These are phyloP conservation scores for Phaetusa simplex DNA, from an alignment of 2,113 vertebrate species.

Conservation along the genomic window DNA sequence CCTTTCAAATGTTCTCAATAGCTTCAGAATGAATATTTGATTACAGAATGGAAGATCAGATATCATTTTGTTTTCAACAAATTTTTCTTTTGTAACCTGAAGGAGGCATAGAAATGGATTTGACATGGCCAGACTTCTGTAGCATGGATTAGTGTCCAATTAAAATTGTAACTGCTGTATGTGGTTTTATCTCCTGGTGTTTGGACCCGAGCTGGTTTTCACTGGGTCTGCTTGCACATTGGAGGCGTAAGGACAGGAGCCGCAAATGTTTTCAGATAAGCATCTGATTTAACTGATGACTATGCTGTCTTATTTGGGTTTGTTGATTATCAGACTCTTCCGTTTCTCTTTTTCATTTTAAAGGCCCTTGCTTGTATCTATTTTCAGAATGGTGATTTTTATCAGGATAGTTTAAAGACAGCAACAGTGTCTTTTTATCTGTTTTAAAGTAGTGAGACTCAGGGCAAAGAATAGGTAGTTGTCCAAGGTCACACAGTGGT, in stretches of 20 bases:
- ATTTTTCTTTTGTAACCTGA: neutral
- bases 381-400: neutral
- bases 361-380: neutral
- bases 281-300: neutral
- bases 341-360: neutral
- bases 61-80: neutral
- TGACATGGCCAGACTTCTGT: neutral
- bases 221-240: accelerated
- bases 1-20: neutral
- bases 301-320: neutral
- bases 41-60: neutral
- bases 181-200: neutral
- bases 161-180: neutral
- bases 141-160: neutral
- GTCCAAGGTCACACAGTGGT: neutral
- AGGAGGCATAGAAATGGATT: neutral
- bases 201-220: neutral
- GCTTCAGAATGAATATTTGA: neutral
- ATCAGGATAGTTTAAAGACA: neutral
- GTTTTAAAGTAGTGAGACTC: neutral
- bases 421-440: neutral
- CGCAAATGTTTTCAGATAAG: neutral
- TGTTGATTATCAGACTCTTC: neutral
- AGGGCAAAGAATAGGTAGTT: neutral
- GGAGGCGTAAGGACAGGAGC: neutral